Conservation (phyloP, 2,113 vertebrate species). For the Peromyscus polionotus region DNA sequence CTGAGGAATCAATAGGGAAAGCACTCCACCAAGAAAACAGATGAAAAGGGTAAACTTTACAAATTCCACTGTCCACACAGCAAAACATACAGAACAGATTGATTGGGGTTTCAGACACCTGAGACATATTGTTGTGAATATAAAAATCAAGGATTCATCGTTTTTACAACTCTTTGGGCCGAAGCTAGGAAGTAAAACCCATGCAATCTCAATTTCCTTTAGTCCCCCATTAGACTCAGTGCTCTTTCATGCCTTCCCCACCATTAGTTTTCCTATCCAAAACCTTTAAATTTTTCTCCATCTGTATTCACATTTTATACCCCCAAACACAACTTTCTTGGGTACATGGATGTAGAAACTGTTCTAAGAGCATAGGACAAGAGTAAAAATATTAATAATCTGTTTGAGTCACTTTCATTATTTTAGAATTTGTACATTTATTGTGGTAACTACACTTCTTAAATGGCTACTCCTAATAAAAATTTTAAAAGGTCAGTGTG, state of each 20-base stretch:
- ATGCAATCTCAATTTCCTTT: background rate
- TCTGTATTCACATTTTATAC: background rate
- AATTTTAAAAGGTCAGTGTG: background rate
- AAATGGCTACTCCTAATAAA: background rate
- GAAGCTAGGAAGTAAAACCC: background rate
- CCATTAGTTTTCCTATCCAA: background rate
- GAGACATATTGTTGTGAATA: background rate
- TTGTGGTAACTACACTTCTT: background rate
- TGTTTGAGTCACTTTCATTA: background rate
- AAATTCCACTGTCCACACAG: background rate
- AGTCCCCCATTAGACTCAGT: background rate
- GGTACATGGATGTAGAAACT: background rate
- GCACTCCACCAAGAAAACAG: background rate
- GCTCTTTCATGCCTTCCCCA: background rate
- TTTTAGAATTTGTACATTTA: background rate
- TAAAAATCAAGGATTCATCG: background rate
- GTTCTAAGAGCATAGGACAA: background rate
- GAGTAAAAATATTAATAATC: background rate
- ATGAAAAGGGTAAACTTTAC: background rate
- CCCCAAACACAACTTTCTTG: background rate
- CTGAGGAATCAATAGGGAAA: background rate
- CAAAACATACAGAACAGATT: background rate
- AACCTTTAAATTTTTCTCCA: background rate
- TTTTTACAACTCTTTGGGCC: background rate
- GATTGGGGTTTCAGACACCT: background rate